phyloP scores from a whole-genome alignment of 2,113 vertebrate species.

The Connochaetes taurinus region DNA sequence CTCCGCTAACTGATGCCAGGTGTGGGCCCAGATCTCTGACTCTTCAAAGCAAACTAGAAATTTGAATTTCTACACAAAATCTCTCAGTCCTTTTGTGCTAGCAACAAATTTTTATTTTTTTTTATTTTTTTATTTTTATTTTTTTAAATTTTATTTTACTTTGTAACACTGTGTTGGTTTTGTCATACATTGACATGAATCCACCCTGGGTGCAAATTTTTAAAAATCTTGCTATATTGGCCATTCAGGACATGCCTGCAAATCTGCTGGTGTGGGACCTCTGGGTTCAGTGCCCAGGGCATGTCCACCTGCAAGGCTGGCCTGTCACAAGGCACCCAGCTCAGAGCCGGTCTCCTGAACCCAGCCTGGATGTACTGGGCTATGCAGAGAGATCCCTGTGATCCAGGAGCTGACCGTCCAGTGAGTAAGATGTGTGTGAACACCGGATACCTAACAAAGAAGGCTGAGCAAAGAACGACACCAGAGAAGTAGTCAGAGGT shows the following conservation, averaged over 20 bases:
- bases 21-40: neutral
- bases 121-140: no score
- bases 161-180: no score
- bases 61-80: neutral
- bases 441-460: neutral
- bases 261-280: neutral
- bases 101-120: neutral
- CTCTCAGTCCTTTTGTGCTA: neutral
- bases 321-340: neutral
- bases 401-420: neutral
- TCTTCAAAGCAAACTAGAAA: neutral
- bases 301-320: neutral
- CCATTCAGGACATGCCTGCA: accelerated
- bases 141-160: no score
- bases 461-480: accelerated
- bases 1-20: neutral
- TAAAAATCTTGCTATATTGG: neutral
- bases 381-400: neutral
- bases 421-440: accelerated
- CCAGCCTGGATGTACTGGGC: accelerated
- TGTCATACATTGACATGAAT: no score
- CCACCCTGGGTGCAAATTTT: no score
- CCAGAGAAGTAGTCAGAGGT: accelerated
- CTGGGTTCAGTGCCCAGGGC: neutral
- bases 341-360: no score